These are phyloP conservation scores for Thaumatotibia leucotreta DNA, from an alignment of 1,140 invertebrate species.

Conservation along the genomic window DNA sequence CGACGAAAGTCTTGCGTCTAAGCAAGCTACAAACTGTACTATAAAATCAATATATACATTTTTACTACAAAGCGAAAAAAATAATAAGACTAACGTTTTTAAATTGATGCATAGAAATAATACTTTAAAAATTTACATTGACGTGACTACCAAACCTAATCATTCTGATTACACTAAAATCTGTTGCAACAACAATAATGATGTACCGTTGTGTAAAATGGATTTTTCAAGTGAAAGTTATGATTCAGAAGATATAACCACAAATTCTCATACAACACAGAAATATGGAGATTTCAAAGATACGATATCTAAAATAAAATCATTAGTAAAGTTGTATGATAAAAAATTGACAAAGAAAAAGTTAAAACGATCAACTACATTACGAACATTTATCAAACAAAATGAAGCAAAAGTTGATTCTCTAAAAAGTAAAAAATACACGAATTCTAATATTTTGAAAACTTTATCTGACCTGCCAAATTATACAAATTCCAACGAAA, in stretches of 20 bases:
- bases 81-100: conserved; percentile 40
- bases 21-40: conserved; percentile 35
- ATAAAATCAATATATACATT: conserved; percentile 48
- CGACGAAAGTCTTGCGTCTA: conserved; percentile 15
- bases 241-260: not conserved
- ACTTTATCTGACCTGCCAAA: not conserved
- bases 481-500: not conserved
- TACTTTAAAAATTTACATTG: conserved; percentile 55
- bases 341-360: conserved; percentile 2
- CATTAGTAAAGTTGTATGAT: conserved; percentile 25
- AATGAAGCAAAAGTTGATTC: not conserved
- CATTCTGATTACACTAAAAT: conserved; percentile 33
- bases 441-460: not conserved
- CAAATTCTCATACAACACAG: not conserved
- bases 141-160: conserved; percentile 29
- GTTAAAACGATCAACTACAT: not conserved
- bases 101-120: conserved; percentile 38
- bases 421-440: not conserved
- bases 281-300: conserved; percentile 19
- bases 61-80: conserved; percentile 35
- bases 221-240: conserved; percentile 9
- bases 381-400: not conserved
- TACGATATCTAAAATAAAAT: conserved; percentile 39
- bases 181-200: conserved; percentile 39
- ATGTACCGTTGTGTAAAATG: conserved; percentile 20